Evolutionary conservation across 1,140 invertebrate genomes (phyloP).

Genomic region (Zeugodacus cucurbitae): DNA sequence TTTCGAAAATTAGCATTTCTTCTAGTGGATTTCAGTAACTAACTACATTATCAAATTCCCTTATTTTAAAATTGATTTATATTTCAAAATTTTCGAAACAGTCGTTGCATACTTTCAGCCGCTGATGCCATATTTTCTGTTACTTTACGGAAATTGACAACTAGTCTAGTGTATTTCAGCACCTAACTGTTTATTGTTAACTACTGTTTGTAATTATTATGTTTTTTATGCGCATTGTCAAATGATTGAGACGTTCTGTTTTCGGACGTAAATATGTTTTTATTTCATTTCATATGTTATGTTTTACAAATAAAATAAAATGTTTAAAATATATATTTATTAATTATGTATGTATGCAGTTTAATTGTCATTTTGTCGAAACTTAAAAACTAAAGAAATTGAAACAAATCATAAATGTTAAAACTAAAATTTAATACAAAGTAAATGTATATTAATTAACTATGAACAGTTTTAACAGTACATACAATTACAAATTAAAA

Average conservation of each 20-base stretch:
- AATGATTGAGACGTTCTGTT: not conserved
- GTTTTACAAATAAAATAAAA: conserved; percentile 9
- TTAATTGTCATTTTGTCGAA: conserved; percentile 25
- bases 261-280: conserved; percentile 28
- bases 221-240: not conserved
- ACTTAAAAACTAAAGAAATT: not conserved
- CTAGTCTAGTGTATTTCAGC: not conserved
- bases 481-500: not conserved
- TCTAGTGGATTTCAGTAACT: no score
- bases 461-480: not conserved
- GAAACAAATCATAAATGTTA: not conserved
- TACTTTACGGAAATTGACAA: not conserved
- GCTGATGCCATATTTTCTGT: not conserved
- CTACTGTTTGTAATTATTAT: not conserved
- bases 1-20: not conserved
- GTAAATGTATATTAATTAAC: not conserved
- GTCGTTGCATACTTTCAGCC: not conserved
- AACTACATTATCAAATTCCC: no score
- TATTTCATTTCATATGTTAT: not conserved
- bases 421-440: conserved; percentile 39
- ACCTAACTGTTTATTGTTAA: not conserved
- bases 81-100: not conserved
- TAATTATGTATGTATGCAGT: not conserved
- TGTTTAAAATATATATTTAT: not conserved
- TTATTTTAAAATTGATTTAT: not conserved